Base-by-base conservation (phyloP, 2,113 vertebrate genomes). In the Malurus melanocephalus region DNA sequence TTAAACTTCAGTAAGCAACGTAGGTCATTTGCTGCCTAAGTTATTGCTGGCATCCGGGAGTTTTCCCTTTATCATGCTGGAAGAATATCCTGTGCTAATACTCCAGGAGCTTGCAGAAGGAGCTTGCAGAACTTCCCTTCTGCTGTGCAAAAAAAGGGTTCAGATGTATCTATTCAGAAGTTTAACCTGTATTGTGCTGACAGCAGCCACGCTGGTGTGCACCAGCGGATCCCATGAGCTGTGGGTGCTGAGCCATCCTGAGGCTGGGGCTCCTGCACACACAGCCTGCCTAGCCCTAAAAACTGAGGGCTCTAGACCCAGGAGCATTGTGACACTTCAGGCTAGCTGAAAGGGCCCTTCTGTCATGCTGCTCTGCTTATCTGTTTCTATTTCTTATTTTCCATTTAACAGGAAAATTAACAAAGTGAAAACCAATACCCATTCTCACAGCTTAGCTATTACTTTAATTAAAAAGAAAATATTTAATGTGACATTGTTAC, bases 401-500 rank as follows among this genome's bases (percentile, higher is more conserved):
- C 53, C 21, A 48, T 86, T 81, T 80, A 89, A 75, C 33, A 80
- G 40, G 65, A 89, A 84, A 92, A 90, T 88, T 81, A 95, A 91
- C 22, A 18, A 85, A 59, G 75, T 61, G 66, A 75, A 79, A 89
- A 83, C 30, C 23, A 68, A 28, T 92, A 67, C n/a, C 38, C 8
- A 35, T 68, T 38, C 64, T 78, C 38, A 62, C 60, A 86, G 19
- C 23, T 76, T 52, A 84, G 43, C 57, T 72, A 35, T 91, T 91
- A 51, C 55, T 49, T 88, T 92, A 81, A 96, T 89, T 95, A 92
- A 84, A 91, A 91, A 28, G 53, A 84, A 90, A 80, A 91, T 92
- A 86, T 65, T 78, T 88, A 88, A 84, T 33, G 24, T 43, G 59
- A 68, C 74, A 55, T 84, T 85, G 68, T 85, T 93, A 72, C 81